phyloP scores from a whole-genome alignment of 2,113 vertebrate genomes.

The Motacilla alba region DNA sequence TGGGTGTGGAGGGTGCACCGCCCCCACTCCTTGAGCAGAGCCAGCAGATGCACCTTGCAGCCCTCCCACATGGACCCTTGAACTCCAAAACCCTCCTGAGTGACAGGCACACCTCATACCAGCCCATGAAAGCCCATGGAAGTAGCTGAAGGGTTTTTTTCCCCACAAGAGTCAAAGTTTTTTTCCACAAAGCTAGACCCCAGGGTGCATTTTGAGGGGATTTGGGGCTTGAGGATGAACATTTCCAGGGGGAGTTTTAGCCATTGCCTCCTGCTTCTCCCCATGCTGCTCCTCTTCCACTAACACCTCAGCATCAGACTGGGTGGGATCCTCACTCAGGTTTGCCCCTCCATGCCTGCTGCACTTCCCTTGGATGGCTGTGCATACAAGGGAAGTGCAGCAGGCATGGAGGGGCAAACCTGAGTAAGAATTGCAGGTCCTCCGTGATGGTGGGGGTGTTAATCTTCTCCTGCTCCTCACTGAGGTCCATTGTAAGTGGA shows the following conservation, averaged over 20 bases:
- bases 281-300: rapidly evolving
- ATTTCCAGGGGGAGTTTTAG: rapidly evolving
- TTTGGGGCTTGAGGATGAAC: rapidly evolving
- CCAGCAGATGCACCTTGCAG: neutral
- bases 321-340: neutral
- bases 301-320: rapidly evolving
- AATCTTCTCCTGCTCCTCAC: rapidly evolving
- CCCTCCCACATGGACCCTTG: rapidly evolving
- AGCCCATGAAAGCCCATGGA: rapidly evolving
- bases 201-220: rapidly evolving
- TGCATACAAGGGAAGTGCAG: rapidly evolving
- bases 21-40: neutral
- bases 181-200: neutral
- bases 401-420: rapidly evolving
- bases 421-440: neutral
- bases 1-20: neutral
- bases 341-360: no score
- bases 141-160: neutral
- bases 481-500: neutral
- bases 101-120: neutral
- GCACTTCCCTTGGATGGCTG: no score
- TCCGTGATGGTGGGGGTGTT: rapidly evolving
- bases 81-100: neutral
- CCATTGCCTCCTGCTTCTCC: neutral
- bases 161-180: rapidly evolving